Evolutionary conservation across 2,888 invertebrate species (phyloP), one percentile per base, ranked within the genome.

Genomic region (Agriopis leucophaearia): DNA sequence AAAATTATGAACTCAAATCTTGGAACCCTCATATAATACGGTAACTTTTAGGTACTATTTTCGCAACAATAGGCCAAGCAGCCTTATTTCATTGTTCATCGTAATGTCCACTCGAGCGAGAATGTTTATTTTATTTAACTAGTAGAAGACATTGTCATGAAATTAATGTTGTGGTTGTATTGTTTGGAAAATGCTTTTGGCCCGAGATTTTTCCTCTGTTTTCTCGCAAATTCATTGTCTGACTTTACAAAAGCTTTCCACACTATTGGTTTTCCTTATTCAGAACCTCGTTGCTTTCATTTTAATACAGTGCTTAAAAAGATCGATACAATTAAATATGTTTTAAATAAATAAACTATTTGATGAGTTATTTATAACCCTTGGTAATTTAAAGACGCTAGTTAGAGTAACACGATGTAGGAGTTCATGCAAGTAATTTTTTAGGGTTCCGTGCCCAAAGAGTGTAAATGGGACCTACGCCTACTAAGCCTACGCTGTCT

Each of bases 81-180:
- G 59, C 70, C 64, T 64, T 67, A 71, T 64, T 62, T 61, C 47
- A 69, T 73, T 62, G 59, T 62, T 68, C 71, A 67, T 73, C 69
- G 63, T 72, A 56, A 70, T 69, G 72, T 73, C 70, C 68, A 73
- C 60, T 72, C 68, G 66, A 66, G 62, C 70, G 66, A 47, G 63
- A 74, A 75, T 76, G 72, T 77, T 79, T 75, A 74, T 80, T 77
- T 75, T 72, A 73, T 74, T 71, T 75, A 73, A 76, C 65, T 74
- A 67, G 69, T 64, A 67, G 63, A 71, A 66, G 63, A 64, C 64
- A 66, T 63, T 65, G 70, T 68, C 55, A 58, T 62, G 66, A 70
- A 72, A 74, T 72, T 60, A 71, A 72, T 68, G 64, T 66, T 38
- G 45, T 56, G 67, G 63, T 64, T 35, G 66, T 67, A 62, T 65